These are phyloP conservation scores for Brachionus manjavacas DNA, from an alignment of 1,140 invertebrate genomes.

Conservation along the genomic window DNA sequence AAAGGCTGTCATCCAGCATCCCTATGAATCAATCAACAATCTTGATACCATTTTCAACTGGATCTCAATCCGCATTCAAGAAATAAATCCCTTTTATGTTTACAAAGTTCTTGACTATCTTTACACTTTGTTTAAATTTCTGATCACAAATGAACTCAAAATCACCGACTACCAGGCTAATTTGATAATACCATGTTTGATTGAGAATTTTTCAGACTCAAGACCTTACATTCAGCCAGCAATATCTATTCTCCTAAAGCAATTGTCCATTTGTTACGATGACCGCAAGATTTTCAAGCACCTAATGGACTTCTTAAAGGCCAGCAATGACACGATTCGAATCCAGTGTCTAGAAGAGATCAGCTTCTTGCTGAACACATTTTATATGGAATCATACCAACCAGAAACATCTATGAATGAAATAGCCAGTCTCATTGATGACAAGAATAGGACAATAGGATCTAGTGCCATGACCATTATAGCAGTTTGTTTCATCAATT, in stretches of 20 bases:
- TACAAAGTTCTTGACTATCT: conserved; percentile 9
- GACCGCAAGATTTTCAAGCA: not conserved
- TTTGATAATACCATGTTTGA: not conserved
- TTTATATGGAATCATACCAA: not conserved
- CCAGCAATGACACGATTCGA: not conserved
- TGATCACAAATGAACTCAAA: not conserved
- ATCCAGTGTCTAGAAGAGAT: not conserved
- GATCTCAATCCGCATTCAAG: not conserved
- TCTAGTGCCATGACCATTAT: not conserved
- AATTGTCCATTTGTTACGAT: not conserved
- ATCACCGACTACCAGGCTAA: not conserved
- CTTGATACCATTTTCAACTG: not conserved
- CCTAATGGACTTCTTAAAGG: not conserved
- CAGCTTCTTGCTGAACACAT: not conserved
- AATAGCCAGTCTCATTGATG: not conserved
- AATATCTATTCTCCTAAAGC: not conserved
- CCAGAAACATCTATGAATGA: not conserved
- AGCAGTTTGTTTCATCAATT: not conserved
- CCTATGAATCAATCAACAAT: not conserved
- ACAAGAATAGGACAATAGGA: not conserved
- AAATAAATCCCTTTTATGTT: conserved; percentile 21
- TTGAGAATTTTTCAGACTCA: not conserved
- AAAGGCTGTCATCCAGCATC: not conserved
- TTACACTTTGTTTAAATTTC: not conserved
- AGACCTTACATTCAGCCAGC: not conserved